Base-by-base conservation (phyloP, 1,140 invertebrate species). In the Metaphire vulgaris region DNA sequence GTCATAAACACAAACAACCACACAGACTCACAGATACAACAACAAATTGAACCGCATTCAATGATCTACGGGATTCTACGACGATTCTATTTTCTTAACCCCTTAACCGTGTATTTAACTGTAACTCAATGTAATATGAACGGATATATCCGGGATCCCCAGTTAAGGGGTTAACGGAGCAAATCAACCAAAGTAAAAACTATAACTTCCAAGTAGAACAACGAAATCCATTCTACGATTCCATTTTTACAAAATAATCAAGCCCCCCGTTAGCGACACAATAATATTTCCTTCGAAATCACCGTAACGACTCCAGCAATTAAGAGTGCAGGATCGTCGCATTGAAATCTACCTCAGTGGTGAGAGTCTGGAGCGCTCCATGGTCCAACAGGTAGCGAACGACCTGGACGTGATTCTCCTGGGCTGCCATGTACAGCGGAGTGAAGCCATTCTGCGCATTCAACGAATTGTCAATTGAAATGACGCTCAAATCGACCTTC, bases 371-470 rank as follows among this genome's bases (percentile, higher is more conserved):
- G 87, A 98, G 99, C 73, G 97, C 97, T 65, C 94, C 95, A 86
- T 96, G 97, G 31, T 92, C 89, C 66, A 99, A 88, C 29, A 99
- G 88, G 82, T 95, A 93, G 83, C 93, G 92, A 74, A 99, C 97
- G 76, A 99, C 96, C 29, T 92, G 91, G 84, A 98, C 94, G 83
- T 99, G 96, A 85, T 99, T 99, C 87, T 99, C 97, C 88, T 99
- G 97, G 0, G 97, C 96, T 16, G 96, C 96, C 97, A 99, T 99
- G 83, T 99, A 99, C 21, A 99, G 88, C 1, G 97, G 97, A 14
- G 97, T 99, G 86, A 99, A 99, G 76, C 97, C 97, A 90, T 97
- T 98, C 80, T 73, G 33, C 41, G 16, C 6, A 71, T 32, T 0
- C 28, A 32, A 71, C 2, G 26, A 2, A 26, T 2, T 69, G 67